phyloP scores from a whole-genome alignment of 2,113 vertebrate species.

The Ciconia maguari region DNA sequence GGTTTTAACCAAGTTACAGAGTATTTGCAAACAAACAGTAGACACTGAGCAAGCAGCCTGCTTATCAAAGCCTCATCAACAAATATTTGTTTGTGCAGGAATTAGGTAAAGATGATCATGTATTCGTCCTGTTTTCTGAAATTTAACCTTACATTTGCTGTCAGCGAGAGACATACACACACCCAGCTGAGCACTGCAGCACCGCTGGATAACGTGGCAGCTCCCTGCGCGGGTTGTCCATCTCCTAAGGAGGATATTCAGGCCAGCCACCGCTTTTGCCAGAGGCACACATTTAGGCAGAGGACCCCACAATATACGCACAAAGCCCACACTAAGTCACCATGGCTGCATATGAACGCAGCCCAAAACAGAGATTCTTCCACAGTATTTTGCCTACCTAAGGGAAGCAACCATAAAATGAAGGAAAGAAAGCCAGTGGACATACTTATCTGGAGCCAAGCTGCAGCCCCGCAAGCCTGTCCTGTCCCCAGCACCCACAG shows the following conservation, averaged over 20 bases:
- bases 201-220: neutral
- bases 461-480: accelerated
- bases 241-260: neutral
- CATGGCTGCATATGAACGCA: accelerated
- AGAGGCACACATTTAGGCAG: neutral
- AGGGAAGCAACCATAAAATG: neutral
- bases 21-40: neutral
- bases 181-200: neutral
- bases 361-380: neutral
- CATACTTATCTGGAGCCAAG: neutral
- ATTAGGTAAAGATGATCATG: neutral
- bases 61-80: neutral
- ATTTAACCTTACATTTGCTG: neutral
- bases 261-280: neutral
- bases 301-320: accelerated
- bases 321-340: neutral
- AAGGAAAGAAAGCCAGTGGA: neutral
- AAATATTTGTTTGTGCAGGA: neutral
- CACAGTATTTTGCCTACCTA: neutral
- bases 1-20: neutral
- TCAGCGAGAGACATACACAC: accelerated
- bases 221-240: neutral
- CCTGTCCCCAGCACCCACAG: neutral
- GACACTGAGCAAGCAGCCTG: neutral
- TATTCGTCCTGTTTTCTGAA: neutral